Conservation (phyloP, 2,888 invertebrate genomes). For the Diaperis boleti region DNA sequence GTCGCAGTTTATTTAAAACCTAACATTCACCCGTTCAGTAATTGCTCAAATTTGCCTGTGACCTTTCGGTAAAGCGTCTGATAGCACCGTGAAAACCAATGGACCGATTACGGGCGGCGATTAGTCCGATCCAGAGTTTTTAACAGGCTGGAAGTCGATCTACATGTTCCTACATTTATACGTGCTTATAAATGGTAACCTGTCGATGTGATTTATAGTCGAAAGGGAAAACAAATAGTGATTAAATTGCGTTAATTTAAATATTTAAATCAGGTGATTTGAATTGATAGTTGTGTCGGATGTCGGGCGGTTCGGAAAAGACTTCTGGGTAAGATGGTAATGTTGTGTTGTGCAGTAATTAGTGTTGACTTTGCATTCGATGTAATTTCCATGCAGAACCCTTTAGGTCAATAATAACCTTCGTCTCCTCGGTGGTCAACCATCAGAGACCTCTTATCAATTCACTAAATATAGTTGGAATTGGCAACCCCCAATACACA, state of each 20-base stretch:
- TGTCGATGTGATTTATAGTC: background rate
- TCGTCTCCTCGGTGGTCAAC: too few relatives aligned
- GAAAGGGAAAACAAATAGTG: constrained; percentile 1
- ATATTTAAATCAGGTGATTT: background rate
- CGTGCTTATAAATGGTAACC: background rate
- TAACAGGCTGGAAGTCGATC: constrained; percentile 2
- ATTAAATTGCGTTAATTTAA: background rate
- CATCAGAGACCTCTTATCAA: too few relatives aligned
- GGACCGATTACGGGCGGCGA: constrained; percentile 8
- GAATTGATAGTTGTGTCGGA: background rate
- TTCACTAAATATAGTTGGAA: too few relatives aligned
- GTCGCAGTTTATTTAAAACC: background rate
- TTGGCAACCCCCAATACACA: too few relatives aligned
- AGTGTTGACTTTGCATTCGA: too few relatives aligned
- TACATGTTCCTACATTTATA: constrained; percentile 1
- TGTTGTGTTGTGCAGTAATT: too few relatives aligned
- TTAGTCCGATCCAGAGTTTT: constrained; percentile 6
- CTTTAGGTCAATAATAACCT: too few relatives aligned
- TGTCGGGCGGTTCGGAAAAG: background rate
- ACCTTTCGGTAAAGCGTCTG: constrained; percentile 24
- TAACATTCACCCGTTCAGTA: constrained; percentile 10
- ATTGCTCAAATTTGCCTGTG: constrained; percentile 18
- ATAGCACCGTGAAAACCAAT: constrained; percentile 27
- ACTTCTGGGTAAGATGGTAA: background rate
- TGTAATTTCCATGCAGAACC: too few relatives aligned